Percentiles rank a stretch among this genome's conserved stretches.
phyloP scores from a whole-genome alignment of 1,140 invertebrate species.

The Cotesia chilonis region DNA sequence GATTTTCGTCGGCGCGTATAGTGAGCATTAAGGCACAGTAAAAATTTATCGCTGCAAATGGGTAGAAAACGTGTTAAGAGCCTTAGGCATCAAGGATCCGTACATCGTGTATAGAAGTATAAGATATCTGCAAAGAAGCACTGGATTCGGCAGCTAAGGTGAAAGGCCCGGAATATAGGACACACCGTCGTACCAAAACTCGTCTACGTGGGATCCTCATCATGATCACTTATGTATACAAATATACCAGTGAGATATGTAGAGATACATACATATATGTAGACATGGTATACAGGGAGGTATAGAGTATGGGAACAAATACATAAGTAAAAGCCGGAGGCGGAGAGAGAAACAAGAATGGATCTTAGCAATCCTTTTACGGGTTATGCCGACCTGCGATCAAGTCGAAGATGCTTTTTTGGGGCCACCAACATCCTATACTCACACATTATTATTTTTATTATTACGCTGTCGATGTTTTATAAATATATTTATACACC shows the following conservation, averaged over 20 bases:
- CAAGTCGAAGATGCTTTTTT: conserved; percentile 35
- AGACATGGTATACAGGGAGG: too few species aligned
- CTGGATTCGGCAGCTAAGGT: conserved; percentile 48
- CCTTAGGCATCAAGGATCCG: conserved; percentile 22
- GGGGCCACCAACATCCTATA: background rate
- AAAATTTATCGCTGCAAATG: conserved; percentile 27
- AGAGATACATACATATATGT: background rate
- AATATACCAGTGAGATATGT: too few species aligned
- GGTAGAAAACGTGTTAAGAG: conserved; percentile 27
- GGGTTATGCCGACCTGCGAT: conserved; percentile 39
- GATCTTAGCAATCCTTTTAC: conserved; percentile 58
- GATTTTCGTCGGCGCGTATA: conserved; percentile 7
- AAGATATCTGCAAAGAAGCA: conserved; percentile 11
- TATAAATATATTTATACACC: background rate
- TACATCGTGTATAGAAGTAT: background rate
- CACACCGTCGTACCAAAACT: conserved; percentile 50
- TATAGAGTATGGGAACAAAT: conserved; percentile 18
- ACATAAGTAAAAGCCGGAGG: background rate
- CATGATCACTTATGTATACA: background rate
- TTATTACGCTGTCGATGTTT: too few species aligned
- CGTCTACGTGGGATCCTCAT: conserved; percentile 54
- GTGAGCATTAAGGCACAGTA: conserved; percentile 14
- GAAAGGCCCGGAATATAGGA: conserved; percentile 62
- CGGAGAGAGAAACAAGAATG: conserved; percentile 37
- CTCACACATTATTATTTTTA: too few species aligned